Evolutionary conservation across 2,113 vertebrate genomes (phyloP).

Genomic region (Baryphthengus martii): DNA sequence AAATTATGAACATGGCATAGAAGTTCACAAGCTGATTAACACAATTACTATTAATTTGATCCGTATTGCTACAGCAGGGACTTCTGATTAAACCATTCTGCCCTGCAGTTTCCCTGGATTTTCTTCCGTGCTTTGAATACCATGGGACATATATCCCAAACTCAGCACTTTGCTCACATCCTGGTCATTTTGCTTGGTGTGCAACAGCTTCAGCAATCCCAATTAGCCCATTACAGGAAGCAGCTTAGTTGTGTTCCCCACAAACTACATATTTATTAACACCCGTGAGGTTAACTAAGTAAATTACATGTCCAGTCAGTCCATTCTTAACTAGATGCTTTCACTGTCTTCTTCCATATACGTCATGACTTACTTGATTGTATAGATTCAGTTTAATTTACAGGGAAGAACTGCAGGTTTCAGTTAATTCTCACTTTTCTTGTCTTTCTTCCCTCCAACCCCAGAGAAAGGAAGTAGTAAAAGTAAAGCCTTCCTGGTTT

Average conservation of each 20-base stretch:
- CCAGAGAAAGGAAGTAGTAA: not conserved
- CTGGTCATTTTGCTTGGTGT: not conserved
- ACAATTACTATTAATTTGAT: constrained; percentile 71
- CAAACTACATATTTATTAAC: not conserved
- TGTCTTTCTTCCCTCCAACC: not conserved
- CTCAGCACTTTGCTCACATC: not conserved
- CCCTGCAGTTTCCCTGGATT: constrained; percentile 33
- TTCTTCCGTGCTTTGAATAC: constrained; percentile 38
- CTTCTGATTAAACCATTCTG: constrained; percentile 61
- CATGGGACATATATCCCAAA: not conserved
- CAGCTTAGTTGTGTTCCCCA: not conserved
- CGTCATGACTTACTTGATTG: not conserved
- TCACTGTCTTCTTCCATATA: not conserved
- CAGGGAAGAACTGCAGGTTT: not conserved
- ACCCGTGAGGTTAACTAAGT: not conserved
- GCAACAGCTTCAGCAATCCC: not conserved
- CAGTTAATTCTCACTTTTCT: not conserved
- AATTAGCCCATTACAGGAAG: not conserved
- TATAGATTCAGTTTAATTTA: not conserved
- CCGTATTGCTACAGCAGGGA: constrained; percentile 60
- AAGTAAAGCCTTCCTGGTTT: not conserved
- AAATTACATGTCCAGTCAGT: not conserved
- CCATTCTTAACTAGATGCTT: not conserved
- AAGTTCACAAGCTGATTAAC: constrained; percentile 69
- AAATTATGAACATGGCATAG: constrained; percentile 54